Evolutionary conservation across 2,113 vertebrate species (phyloP).

Genomic region (Crotalus tigris): DNA sequence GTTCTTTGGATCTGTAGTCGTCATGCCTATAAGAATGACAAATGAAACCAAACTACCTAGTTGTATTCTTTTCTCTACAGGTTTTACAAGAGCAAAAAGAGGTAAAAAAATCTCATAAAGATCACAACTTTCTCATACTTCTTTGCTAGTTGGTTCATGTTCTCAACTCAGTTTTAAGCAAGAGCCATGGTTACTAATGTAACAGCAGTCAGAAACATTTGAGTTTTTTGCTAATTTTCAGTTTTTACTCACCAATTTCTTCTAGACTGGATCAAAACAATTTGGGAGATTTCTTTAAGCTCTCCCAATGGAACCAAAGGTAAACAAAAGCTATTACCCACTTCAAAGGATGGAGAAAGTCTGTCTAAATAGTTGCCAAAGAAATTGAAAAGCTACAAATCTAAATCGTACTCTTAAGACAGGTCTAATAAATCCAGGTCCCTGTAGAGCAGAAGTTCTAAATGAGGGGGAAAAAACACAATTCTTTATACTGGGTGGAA

Average conservation of each 20-base stretch:
- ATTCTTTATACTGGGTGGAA: background rate
- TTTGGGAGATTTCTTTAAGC: background rate
- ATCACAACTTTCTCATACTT: background rate
- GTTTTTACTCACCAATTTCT: background rate
- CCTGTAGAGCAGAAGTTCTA: background rate
- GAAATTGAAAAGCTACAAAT: background rate
- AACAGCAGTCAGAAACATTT: too few species aligned
- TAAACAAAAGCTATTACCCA: background rate
- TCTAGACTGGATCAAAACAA: background rate
- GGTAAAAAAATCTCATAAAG: background rate
- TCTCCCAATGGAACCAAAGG: background rate
- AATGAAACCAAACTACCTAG: background rate
- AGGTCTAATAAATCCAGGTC: background rate
- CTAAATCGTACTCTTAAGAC: background rate
- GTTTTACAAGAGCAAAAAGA: background rate
- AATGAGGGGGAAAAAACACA: background rate
- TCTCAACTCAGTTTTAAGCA: background rate
- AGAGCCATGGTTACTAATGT: too few species aligned
- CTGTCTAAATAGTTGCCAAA: background rate
- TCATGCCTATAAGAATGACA: background rate
- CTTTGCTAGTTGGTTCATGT: background rate
- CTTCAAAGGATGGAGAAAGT: background rate
- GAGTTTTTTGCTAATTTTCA: background rate
- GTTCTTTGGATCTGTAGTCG: background rate
- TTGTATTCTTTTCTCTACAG: background rate